Evolutionary conservation across 2,113 vertebrate genomes (phyloP).

Genomic region (Pipra filicauda): DNA sequence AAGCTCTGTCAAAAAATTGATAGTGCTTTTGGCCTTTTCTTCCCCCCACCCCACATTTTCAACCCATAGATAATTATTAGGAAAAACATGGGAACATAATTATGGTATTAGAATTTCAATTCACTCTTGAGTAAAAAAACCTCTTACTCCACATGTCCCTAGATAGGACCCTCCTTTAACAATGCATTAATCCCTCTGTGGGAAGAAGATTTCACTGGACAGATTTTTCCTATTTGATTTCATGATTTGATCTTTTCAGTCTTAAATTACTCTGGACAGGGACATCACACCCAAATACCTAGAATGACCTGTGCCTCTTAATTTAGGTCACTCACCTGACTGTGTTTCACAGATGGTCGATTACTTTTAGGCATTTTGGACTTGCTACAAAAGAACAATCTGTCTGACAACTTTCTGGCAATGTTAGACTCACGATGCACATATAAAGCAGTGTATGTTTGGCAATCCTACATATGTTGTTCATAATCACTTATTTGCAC

Average conservation of each 20-base stretch:
- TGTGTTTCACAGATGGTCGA: neutral
- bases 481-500: neutral
- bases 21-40: neutral
- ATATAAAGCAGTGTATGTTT: neutral
- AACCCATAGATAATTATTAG: neutral
- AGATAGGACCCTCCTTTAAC: neutral
- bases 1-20: neutral
- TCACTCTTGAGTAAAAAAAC: neutral
- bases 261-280: neutral
- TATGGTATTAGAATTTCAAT: neutral
- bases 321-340: neutral
- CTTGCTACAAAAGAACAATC: neutral
- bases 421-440: neutral
- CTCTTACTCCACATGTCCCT: neutral
- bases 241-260: neutral
- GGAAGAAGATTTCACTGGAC: neutral
- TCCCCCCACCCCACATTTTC: rapidly evolving
- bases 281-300: neutral
- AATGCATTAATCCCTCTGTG: neutral
- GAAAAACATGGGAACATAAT: neutral
- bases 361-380: neutral
- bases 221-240: neutral
- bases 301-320: neutral
- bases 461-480: too few relatives aligned
- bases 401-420: neutral